Conservation (phyloP, 2,797 vertebrate species). For the Sebastes hopkinsi region DNA sequence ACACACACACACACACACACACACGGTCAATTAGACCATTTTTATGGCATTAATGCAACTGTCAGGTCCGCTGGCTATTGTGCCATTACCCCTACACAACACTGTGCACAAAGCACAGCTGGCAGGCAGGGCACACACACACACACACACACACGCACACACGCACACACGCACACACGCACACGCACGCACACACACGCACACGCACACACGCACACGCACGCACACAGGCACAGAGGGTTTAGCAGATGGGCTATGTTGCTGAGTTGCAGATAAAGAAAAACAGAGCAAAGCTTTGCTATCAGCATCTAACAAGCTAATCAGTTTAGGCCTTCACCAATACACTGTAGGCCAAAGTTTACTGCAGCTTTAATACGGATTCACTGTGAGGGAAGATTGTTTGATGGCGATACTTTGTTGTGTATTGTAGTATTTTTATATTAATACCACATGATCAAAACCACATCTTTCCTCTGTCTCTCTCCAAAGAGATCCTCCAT, state of each 20-base stretch:
- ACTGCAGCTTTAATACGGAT: slow-evolving; percentile 32
- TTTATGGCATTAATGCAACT: slow-evolving; percentile 66
- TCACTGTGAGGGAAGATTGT: slow-evolving; percentile 8
- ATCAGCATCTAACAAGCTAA: slow-evolving; percentile 71
- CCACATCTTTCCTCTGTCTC: not conserved
- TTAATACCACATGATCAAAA: not conserved
- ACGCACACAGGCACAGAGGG: slow-evolving; percentile 37
- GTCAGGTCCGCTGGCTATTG: slow-evolving; percentile 63
- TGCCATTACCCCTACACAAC: slow-evolving; percentile 39
- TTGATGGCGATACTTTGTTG: not conserved
- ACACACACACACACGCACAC: not conserved
- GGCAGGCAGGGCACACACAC: slow-evolving; percentile 13
- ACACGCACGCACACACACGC: not conserved
- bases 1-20: slow-evolving; percentile 21
- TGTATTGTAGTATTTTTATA: not conserved
- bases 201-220: not conserved
- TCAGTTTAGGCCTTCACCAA: slow-evolving; percentile 69
- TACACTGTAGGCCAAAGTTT: slow-evolving; percentile 53
- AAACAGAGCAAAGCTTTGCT: slow-evolving; percentile 64
- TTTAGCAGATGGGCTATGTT: slow-evolving; percentile 64
- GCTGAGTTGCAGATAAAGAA: slow-evolving; percentile 74
- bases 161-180: not conserved
- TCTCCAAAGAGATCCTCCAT: not conserved
- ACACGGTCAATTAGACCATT: slow-evolving; percentile 65
- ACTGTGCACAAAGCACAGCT: slow-evolving; percentile 52